phyloP scores from a whole-genome alignment of 2,113 vertebrate genomes.

The Ophiodon elongatus region DNA sequence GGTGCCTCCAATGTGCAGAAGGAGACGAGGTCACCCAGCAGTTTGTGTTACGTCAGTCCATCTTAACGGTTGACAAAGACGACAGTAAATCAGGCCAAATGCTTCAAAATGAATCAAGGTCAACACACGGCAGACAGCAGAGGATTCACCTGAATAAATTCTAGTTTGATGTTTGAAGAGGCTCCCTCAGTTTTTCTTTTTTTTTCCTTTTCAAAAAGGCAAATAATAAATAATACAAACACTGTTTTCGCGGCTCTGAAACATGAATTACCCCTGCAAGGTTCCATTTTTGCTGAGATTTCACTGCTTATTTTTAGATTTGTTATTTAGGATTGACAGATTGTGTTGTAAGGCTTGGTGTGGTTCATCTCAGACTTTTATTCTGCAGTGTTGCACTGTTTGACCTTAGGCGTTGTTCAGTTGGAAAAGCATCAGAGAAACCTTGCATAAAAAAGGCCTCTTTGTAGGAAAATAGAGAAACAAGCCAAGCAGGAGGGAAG shows the following conservation, averaged over 20 bases:
- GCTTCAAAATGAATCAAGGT: constrained; percentile 45
- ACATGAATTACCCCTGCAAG: not conserved
- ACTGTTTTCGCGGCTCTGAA: not conserved
- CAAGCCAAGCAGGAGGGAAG: not conserved
- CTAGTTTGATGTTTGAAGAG: constrained; percentile 8
- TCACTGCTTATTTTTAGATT: not conserved
- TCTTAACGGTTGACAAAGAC: constrained; percentile 43
- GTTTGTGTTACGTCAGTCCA: constrained; percentile 50
- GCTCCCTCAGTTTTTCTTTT: not conserved
- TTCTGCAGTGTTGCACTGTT: constrained; percentile 5
- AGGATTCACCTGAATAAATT: constrained; percentile 18
- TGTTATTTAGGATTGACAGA: constrained; percentile 17
- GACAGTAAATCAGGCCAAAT: constrained; percentile 47
- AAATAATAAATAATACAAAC: constrained; percentile 7
- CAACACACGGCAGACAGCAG: constrained; percentile 20
- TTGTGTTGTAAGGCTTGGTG: not conserved
- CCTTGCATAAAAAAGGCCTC: not conserved
- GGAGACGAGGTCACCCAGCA: constrained; percentile 48
- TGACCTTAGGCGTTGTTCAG: not conserved
- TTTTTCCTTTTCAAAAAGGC: not conserved
- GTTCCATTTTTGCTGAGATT: not conserved
- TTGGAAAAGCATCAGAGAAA: not conserved
- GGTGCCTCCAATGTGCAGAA: constrained; percentile 35
- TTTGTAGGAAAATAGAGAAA: not conserved
- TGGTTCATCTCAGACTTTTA: not conserved